Base-by-base conservation (phyloP, 2,888 invertebrate genomes). In the Noctua pronuba region DNA sequence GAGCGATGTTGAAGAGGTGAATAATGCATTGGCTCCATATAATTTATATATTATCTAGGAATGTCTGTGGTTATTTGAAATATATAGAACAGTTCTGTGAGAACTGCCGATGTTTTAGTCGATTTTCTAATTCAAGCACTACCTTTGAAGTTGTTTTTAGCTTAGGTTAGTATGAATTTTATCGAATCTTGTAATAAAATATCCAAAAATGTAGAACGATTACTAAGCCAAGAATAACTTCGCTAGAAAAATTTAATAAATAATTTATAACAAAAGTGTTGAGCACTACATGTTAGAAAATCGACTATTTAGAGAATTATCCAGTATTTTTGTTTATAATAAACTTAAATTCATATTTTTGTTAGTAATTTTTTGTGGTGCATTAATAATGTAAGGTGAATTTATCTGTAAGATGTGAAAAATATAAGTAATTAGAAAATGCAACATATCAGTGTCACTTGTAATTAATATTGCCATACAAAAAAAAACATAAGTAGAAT, bases 261-360 rank as follows among this genome's bases (percentile, higher is more conserved):
- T 44, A n/a, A 4, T 44, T 72, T 79, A 18, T 31, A 67, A 38
- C 6, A 13, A 8, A 16, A 72, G 74, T 82, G 77, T 55, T 73
- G 70, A 52, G 28, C 67, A 41, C 77, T 28, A 67, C 31, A n/a
- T 16, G 16, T 75, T 79, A 79, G 86, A 89, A 84, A 88, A 88
- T 89, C 89, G 88, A 86, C 86, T 88, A 86, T 68, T 55, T 72
- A 73, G 69, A 79, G 44, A 84, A 84, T 80, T 80, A 89, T 88
- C 78, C 88, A 88, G 88, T 89, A 88, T 88, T 88, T 88, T 88
- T 81, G 78, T 84, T 88, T 83, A 68, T 78, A 77, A 83, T 65
- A 79, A 79, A 87, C 84, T 86, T 89, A 85, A 86, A 90, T 88
- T 88, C 85, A 85, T 90, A 88, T 89, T 90, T 89, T 89, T 88